phyloP scores from a whole-genome alignment of 2,797 vertebrate species.

The Alosa sapidissima region DNA sequence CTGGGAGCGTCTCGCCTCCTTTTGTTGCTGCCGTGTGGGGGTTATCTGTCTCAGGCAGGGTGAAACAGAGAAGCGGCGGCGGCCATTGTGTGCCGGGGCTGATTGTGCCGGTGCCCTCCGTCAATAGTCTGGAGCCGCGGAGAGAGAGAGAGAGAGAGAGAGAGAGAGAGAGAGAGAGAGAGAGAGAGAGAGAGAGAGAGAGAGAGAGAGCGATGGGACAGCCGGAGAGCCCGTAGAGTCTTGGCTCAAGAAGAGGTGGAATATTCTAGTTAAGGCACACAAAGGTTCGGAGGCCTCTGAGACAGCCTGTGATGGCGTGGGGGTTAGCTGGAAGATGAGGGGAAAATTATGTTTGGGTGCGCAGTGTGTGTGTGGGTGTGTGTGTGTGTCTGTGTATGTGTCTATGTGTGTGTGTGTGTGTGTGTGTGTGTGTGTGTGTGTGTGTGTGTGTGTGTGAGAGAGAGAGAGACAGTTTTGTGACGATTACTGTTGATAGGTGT shows the following conservation, averaged over 20 bases:
- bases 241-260: not conserved
- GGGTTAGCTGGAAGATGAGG: not conserved
- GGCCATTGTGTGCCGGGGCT: conserved; percentile 48
- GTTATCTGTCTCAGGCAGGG: conserved; percentile 43
- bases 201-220: not conserved
- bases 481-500: not conserved
- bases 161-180: not conserved
- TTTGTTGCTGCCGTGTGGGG: conserved; percentile 33
- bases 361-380: no score
- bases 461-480: no score
- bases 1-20: conserved; percentile 33
- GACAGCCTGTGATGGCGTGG: conserved; percentile 29
- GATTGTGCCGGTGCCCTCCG: conserved; percentile 57
- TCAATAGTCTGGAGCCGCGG: conserved; percentile 59
- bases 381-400: not conserved
- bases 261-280: conserved; percentile 26
- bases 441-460: not conserved
- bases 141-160: not conserved
- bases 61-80: conserved; percentile 32
- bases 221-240: not conserved
- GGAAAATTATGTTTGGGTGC: no score
- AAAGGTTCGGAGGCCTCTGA: conserved; percentile 35
- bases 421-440: conserved; percentile 33
- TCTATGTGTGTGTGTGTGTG: conserved; percentile 14
- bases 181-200: not conserved